These are phyloP conservation scores for Eleginops maclovinus DNA, from an alignment of 2,113 vertebrate genomes.

Conservation along the genomic window DNA sequence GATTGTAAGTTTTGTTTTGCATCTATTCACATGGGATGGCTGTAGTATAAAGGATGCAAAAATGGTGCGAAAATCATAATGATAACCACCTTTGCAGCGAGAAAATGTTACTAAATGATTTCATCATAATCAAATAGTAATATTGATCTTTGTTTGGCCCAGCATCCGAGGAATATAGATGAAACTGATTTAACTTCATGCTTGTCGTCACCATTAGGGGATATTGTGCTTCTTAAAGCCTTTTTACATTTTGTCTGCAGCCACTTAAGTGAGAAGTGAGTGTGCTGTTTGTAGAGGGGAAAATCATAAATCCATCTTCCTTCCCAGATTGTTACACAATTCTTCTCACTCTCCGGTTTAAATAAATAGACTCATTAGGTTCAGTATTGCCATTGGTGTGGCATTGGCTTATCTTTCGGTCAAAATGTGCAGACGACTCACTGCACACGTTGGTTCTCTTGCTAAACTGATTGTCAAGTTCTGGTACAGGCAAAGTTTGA, in stretches of 20 bases:
- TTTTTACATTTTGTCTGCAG: slow-evolving; percentile 47
- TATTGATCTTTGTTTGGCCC: slow-evolving; percentile 32
- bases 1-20: slow-evolving; percentile 49
- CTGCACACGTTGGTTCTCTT: slow-evolving; percentile 54
- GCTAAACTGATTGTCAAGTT: slow-evolving; percentile 80
- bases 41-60: slow-evolving; percentile 33
- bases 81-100: slow-evolving; percentile 4
- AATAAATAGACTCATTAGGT: slow-evolving; percentile 52
- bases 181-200: slow-evolving; percentile 27
- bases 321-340: slow-evolving; percentile 36
- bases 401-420: slow-evolving; percentile 70
- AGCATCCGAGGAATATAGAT: slow-evolving; percentile 37
- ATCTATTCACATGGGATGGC: slow-evolving; percentile 43
- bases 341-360: slow-evolving; percentile 40
- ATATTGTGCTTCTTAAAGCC: slow-evolving; percentile 60
- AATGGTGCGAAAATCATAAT: slow-evolving; percentile 23
- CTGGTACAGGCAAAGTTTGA: slow-evolving; percentile 71
- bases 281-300: slow-evolving; percentile 24
- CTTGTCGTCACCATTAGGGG: slow-evolving; percentile 31
- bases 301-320: slow-evolving; percentile 41
- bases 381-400: slow-evolving; percentile 72
- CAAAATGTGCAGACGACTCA: slow-evolving; percentile 44
- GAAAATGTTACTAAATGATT: slow-evolving; percentile 35
- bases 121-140: slow-evolving; percentile 34
- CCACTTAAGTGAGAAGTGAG: slow-evolving; percentile 34